A percentile compares a stretch with the other conserved stretches of the same genome.
These are phyloP conservation scores for Poeciliopsis retropinna DNA, from an alignment of 2,113 vertebrate genomes.

Conservation along the genomic window DNA sequence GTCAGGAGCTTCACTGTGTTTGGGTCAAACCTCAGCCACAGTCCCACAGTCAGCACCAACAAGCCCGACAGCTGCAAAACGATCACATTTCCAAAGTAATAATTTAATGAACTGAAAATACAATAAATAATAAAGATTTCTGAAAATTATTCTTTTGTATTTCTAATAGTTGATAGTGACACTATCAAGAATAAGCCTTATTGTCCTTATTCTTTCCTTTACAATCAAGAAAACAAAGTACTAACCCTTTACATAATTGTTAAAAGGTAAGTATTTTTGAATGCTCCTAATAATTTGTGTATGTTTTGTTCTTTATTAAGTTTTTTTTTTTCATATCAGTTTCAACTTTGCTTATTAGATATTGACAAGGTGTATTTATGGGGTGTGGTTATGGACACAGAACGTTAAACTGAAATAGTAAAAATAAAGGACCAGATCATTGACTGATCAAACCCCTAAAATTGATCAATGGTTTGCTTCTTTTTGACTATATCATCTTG, in stretches of 20 bases:
- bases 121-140: too few species aligned
- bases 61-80: constrained; percentile 87
- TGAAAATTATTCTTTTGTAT: too few species aligned
- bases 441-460: background rate
- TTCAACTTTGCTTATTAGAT: background rate
- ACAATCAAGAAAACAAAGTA: background rate
- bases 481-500: background rate
- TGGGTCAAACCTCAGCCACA: constrained; percentile 93
- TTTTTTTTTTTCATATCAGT: background rate
- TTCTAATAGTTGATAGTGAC: too few species aligned
- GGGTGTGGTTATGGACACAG: background rate
- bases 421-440: background rate
- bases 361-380: background rate
- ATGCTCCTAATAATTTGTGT: background rate
- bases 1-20: constrained; percentile 82
- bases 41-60: constrained; percentile 89
- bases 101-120: background rate
- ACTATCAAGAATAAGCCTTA: too few species aligned
- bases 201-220: too few species aligned
- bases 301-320: background rate
- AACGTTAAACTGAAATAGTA: background rate
- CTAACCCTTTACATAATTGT: background rate
- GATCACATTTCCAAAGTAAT: background rate
- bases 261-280: background rate
- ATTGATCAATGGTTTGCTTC: background rate